Evolutionary conservation across 2,797 vertebrate species (phyloP).

Genomic region (Pteropus rufus): DNA sequence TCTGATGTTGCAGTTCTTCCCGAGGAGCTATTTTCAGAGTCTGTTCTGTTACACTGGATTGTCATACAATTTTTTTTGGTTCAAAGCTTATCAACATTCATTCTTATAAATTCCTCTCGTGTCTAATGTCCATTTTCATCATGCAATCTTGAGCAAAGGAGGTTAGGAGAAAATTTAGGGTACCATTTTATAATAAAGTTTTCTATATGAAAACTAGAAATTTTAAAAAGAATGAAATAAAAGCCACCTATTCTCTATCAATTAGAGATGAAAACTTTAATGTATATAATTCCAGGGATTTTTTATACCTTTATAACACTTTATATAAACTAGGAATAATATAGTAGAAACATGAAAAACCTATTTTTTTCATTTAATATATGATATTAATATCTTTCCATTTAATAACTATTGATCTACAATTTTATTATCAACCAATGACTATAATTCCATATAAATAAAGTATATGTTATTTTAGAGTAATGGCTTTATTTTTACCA

Average conservation of each 20-base stretch:
- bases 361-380: not conserved
- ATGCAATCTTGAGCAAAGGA: not conserved
- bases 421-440: not conserved
- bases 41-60: not conserved
- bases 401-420: not conserved
- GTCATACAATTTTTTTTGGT: not conserved
- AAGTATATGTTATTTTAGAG: not conserved
- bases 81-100: not conserved
- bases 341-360: not conserved
- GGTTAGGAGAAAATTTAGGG: not conserved
- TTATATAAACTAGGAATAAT: not conserved
- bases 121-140: not conserved
- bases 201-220: not conserved
- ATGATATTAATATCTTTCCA: not conserved
- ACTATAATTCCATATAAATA: not conserved
- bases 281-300: not conserved
- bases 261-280: not conserved
- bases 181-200: not conserved
- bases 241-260: not conserved
- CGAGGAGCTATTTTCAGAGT: not conserved
- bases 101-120: not conserved
- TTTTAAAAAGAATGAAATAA: not conserved
- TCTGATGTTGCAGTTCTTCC: not conserved
- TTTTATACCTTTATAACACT: not conserved
- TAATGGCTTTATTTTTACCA: not conserved